Conservation (phyloP, 2,888 invertebrate species). For the Pristionchus arcanus region DNA sequence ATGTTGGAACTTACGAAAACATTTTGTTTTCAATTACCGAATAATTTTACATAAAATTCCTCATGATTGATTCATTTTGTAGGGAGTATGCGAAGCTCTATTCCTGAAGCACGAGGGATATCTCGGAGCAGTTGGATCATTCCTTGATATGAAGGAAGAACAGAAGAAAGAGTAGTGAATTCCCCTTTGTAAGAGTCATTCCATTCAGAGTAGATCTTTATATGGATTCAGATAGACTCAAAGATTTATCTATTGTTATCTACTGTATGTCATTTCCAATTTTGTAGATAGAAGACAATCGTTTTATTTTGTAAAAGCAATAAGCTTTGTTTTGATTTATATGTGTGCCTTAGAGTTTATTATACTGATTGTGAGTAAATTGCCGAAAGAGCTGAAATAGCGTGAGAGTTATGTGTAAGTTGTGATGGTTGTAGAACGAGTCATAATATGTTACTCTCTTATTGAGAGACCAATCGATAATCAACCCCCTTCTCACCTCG, state of each 20-base stretch:
- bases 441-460: conserved; percentile 23
- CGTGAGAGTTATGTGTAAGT: conserved; percentile 39
- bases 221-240: no score
- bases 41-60: neutral
- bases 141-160: conserved; percentile 80
- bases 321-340: neutral
- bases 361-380: conserved; percentile 2
- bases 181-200: neutral
- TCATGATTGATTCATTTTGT: conserved; percentile 47
- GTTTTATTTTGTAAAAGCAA: neutral
- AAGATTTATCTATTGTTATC: neutral
- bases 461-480: neutral
- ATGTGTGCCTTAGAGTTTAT: conserved; percentile 17
- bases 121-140: conserved; percentile 86
- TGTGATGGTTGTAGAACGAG: conserved; percentile 48
- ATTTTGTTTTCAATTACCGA: no score
- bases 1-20: neutral
- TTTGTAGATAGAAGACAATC: conserved; percentile 13
- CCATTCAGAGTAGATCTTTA: neutral
- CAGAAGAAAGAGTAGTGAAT: neutral
- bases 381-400: neutral
- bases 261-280: conserved; percentile 6
- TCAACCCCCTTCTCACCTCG: neutral
- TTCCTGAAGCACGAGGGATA: conserved; percentile 87
- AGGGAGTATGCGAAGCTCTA: conserved; percentile 84